Evolutionary conservation across 1,140 invertebrate genomes (phyloP).

Genomic region (Meloidogyne floridensis): DNA sequence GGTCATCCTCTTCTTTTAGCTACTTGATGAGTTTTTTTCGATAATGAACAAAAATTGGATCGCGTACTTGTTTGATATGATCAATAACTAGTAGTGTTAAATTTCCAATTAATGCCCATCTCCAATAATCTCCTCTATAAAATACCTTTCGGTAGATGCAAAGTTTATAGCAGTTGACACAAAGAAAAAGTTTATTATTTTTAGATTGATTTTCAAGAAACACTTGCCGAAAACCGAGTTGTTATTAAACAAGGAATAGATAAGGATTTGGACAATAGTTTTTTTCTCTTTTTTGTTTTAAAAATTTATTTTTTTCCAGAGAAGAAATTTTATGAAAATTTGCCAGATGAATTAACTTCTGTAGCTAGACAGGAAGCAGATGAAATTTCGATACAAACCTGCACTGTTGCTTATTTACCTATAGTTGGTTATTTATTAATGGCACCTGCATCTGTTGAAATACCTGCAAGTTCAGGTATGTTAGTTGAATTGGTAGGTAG

Average conservation of each 20-base stretch:
- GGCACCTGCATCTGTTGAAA: conserved; percentile 41
- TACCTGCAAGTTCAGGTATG: conserved; percentile 19
- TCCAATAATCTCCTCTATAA: no score
- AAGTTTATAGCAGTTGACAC: no score
- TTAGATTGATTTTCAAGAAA: conserved; percentile 60
- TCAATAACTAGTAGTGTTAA: no score
- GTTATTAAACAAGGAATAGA: conserved; percentile 58
- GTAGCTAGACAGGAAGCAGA: conserved; percentile 54
- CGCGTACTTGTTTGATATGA: no score
- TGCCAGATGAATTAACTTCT: conserved; percentile 53
- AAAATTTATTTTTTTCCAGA: conserved; percentile 40
- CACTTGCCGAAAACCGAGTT: conserved; percentile 54
- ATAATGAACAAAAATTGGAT: no score
- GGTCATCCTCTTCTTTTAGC: neutral
- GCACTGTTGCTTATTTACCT: conserved; percentile 58
- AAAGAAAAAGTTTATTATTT: neutral
- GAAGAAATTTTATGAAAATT: conserved; percentile 47
- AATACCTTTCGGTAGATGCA: no score
- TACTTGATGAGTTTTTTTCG: no score
- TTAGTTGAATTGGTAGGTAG: conserved; percentile 33
- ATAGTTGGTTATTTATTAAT: conserved; percentile 61
- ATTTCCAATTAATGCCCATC: no score
- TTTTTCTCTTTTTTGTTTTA: neutral
- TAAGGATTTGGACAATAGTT: conserved; percentile 56
- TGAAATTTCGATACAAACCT: conserved; percentile 44